A percentile compares a stretch with the other conserved stretches of the same genome.
These are phyloP conservation scores for rabbit (Oryctolagus cuniculus) DNA, from an alignment of 2,113 vertebrate genomes.

Conservation along the genomic window DNA sequence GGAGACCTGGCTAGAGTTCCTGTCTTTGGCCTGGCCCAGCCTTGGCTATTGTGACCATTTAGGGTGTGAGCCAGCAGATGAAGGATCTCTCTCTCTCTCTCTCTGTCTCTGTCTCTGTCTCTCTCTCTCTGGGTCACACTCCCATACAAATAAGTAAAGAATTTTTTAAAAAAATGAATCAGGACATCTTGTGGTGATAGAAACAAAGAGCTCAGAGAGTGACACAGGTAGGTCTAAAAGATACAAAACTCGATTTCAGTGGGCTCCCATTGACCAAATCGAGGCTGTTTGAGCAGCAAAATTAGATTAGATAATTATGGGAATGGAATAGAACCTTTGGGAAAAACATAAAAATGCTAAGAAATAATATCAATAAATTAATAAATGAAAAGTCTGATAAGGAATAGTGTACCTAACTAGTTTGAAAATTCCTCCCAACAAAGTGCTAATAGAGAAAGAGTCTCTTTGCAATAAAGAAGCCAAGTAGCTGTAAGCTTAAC, in stretches of 20 bases:
- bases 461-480: neutral
- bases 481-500: neutral
- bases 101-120: too few relatives aligned
- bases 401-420: neutral
- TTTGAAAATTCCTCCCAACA: constrained; percentile 1
- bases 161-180: too few relatives aligned
- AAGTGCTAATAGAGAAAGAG: constrained; percentile 18
- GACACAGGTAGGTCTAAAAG: too few relatives aligned
- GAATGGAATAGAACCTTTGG: neutral
- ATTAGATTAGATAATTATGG: neutral
- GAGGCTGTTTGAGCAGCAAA: neutral
- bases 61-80: too few relatives aligned
- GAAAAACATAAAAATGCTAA: neutral
- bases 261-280: neutral
- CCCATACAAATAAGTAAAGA: too few relatives aligned
- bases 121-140: too few relatives aligned
- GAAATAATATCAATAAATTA: neutral
- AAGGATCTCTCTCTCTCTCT: too few relatives aligned
- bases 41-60: too few relatives aligned
- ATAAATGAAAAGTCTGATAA: neutral
- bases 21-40: too few relatives aligned
- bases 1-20: too few relatives aligned
- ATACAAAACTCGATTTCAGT: neutral
- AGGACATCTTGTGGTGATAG: neutral
- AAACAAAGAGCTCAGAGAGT: neutral